Base-by-base conservation (phyloP, 2,888 invertebrate genomes). In the Lucinisca nassula region DNA sequence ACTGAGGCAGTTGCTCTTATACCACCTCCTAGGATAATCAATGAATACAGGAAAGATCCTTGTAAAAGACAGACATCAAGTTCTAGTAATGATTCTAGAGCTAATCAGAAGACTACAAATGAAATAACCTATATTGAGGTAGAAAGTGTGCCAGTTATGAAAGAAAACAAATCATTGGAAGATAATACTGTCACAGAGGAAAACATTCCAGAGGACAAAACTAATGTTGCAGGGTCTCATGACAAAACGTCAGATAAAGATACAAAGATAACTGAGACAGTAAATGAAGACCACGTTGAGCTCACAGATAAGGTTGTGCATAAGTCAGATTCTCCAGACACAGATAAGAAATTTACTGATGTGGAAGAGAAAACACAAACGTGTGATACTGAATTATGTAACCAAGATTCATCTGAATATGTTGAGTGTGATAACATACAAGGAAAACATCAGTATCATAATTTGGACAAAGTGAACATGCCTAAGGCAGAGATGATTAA, bases 71-170 rank as follows among this genome's bases (percentile, higher is more conserved):
- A 67, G 35, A 35, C 12, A 55, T 27, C 73, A 27, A 35, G 45
- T 10, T 21, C 30, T 45, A 75, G 55, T 24, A 27, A n/a, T 51
- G 45, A 55, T 30, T 79, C 21, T 73, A 75, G 35, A 70, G 61
- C 10, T 32, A 67, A 49, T 21, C 51, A 40, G 70, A 70, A 58
- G 58, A 72, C 21, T 40, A 10, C 27, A 78, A 84, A 51, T n/a
- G 88, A 90, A 38, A 74, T 90, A 17, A 88, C 83, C 12, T 90
- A 90, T 84, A 90, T 90, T 61, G 90, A 90, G 49, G 85, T 90
- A 6, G 90, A 90, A 78, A 90, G 87, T 85, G 82, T 90, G 24
- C 77, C 84, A 30, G 24, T 89, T 38, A 55, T 74, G 35, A 74
- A 61, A n/a, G 84, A 82, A n/a, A 67, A 51, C 0, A 75, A 58